Base-by-base conservation (phyloP, 2,113 vertebrate species). In the Morone saxatilis region DNA sequence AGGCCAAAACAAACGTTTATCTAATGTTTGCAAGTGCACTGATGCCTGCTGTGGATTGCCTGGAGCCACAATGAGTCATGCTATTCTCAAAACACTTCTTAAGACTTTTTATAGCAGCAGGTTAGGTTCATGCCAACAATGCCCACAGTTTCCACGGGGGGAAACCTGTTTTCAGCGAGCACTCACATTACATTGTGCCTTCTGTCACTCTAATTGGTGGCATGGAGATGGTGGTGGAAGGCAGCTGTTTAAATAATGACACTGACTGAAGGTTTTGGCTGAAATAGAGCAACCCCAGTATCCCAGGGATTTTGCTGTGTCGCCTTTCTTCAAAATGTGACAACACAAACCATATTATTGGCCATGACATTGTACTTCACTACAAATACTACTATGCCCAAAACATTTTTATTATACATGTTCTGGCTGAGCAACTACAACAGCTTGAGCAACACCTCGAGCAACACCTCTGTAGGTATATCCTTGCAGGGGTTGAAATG, bases 81-180 rank as follows among this genome's bases (percentile, higher is more conserved):
- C 45, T 71, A 68, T 78, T 84, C 79, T 90, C 83, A 83, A 85
- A 78, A 79, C 77, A 57, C 76, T 75, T 67, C 83, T 80, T 71
- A 63, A 31, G 54, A 86, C 74, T 85, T 82, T 88, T 91, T 88
- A 87, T 74, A 87, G 86, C 73, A 76, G 83, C 80, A 88, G 77
- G 89, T 90, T 80, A 88, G 84, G 72, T 19, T 48, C 75, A 85
- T 78, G 61, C 76, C 83, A 90, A 85, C 88, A 86, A 89, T 89
- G 77, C 48, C 77, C 76, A 76, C 80, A 60, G 72, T 80, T 76
- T 83, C 82, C 81, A 79, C 22, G 59, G 85, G 66, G 66, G 70
- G 73, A 76, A 81, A 65, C 61, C 67, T 41, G 73, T 48, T 86
- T 82, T 80, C 73, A 14, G 45, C 5, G 7, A 81, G 51, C 74